These are phyloP conservation scores for Anomalospiza imberbis DNA, from an alignment of 2,797 vertebrate species.

Conservation along the genomic window DNA sequence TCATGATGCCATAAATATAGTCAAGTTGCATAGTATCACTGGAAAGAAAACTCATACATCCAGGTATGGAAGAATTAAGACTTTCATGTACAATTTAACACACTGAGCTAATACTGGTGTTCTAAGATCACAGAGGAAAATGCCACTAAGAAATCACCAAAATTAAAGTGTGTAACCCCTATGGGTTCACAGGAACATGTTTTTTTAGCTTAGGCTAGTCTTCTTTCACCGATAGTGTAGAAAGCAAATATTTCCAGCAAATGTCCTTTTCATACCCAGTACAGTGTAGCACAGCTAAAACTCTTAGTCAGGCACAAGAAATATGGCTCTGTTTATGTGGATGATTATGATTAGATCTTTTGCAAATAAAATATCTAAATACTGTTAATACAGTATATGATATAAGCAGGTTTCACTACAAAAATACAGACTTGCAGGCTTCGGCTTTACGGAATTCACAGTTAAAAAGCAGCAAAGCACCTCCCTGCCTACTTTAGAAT, in stretches of 20 bases:
- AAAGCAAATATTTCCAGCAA: background rate
- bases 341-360: background rate
- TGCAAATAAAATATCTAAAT: background rate
- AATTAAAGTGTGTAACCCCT: background rate
- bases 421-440: background rate
- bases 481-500: background rate
- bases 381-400: background rate
- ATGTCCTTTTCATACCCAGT: background rate
- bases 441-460: background rate
- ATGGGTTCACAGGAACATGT: background rate
- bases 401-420: background rate
- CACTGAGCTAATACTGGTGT: background rate
- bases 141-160: background rate
- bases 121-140: background rate
- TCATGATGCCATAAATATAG: background rate
- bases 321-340: background rate
- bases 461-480: background rate
- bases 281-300: background rate
- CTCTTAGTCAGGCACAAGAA: fast-evolving
- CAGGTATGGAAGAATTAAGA: background rate
- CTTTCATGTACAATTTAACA: background rate
- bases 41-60: background rate
- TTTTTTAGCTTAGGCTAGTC: background rate
- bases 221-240: background rate
- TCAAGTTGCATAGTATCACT: background rate